phyloP scores from a whole-genome alignment of 1,140 invertebrate species.

The Drosophila murphyi region DNA sequence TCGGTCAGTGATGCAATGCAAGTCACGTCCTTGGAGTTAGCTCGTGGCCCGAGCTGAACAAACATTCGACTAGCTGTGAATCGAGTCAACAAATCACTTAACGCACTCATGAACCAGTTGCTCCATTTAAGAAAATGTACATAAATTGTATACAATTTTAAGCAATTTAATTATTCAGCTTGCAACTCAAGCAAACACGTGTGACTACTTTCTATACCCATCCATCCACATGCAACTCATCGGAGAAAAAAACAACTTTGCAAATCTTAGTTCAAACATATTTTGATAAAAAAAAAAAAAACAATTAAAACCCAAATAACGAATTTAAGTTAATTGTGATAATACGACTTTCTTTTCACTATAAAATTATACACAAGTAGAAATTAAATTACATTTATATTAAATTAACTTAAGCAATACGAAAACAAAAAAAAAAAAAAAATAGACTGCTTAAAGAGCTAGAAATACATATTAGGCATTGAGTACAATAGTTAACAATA shows the following conservation, averaged over 20 bases:
- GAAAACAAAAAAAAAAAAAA: slow-evolving; percentile 44
- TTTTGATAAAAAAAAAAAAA: not conserved
- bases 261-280: too few species aligned
- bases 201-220: too few species aligned
- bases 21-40: slow-evolving; percentile 18
- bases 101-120: not conserved
- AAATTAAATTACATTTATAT: slow-evolving; percentile 28
- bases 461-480: slow-evolving; percentile 37
- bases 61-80: slow-evolving; percentile 13
- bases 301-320: not conserved
- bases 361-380: slow-evolving; percentile 18
- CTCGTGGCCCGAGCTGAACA: slow-evolving; percentile 4
- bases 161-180: too few species aligned
- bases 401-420: slow-evolving; percentile 31
- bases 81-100: slow-evolving; percentile 12
- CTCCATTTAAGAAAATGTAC: not conserved
- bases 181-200: too few species aligned
- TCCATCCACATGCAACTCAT: too few species aligned
- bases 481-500: slow-evolving; percentile 48
- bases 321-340: not conserved
- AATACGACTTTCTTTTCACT: slow-evolving; percentile 16
- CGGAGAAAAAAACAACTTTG: too few species aligned
- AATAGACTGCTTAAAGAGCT: slow-evolving; percentile 10
- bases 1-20: slow-evolving; percentile 16
- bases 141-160: too few species aligned